These are phyloP conservation scores for Tenthredo amoena DNA, from an alignment of 2,888 invertebrate species.

Conservation along the genomic window DNA sequence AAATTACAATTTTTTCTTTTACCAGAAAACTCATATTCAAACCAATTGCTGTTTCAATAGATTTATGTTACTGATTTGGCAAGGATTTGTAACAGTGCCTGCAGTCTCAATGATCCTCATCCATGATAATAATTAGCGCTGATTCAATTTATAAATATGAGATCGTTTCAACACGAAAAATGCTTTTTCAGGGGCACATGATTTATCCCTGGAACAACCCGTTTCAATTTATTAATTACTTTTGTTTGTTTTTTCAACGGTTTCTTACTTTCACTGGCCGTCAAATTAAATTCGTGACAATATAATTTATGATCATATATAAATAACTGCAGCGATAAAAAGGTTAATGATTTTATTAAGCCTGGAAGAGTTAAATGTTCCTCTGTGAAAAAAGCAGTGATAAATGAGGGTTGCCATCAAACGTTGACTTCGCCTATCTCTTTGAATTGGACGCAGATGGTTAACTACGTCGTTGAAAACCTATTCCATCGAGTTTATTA, in stretches of 20 bases:
- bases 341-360: constrained; percentile 42
- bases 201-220: constrained; percentile 30
- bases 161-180: not conserved
- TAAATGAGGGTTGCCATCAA: constrained; percentile 47
- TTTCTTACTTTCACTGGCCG: constrained; percentile 21
- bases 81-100: not conserved
- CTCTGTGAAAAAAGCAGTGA: constrained; percentile 18
- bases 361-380: constrained; percentile 17
- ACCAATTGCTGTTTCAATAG: not conserved
- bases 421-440: constrained; percentile 25
- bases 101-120: not conserved
- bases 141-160: not conserved
- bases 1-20: not conserved
- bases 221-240: constrained; percentile 17
- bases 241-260: constrained; percentile 42
- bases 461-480: not conserved
- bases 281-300: constrained; percentile 45
- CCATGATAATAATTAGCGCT: constrained; percentile 7
- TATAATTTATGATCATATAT: constrained; percentile 42
- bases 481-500: not conserved
- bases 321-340: constrained; percentile 19
- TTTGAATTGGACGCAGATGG: not conserved
- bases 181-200: constrained; percentile 32
- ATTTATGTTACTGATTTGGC: not conserved
- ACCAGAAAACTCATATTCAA: not conserved